Conservation (phyloP, 2,113 vertebrate species). For the Machaerirhynchus nigripectus region DNA sequence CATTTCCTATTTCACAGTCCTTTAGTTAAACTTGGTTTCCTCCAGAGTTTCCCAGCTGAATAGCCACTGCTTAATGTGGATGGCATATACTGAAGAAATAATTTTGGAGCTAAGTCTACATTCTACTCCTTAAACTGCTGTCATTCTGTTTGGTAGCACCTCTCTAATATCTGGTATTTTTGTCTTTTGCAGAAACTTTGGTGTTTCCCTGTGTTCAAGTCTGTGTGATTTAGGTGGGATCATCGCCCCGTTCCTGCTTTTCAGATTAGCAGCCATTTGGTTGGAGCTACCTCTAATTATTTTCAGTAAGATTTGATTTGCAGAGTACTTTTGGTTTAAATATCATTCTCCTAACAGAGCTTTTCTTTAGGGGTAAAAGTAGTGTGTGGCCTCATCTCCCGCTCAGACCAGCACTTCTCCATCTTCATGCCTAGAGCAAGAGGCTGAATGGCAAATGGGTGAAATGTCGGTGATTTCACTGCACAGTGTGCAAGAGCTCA, state of each 20-base stretch:
- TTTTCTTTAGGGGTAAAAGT: background rate
- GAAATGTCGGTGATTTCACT: background rate
- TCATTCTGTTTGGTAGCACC: background rate
- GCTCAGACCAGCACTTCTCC: background rate
- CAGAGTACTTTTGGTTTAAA: background rate
- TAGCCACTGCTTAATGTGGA: background rate
- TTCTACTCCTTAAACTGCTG: background rate
- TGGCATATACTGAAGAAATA: background rate
- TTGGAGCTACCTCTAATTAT: constrained; percentile 90
- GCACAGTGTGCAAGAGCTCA: background rate
- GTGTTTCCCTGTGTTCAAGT: constrained; percentile 87
- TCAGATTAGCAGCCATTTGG: constrained; percentile 86
- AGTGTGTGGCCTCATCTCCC: background rate
- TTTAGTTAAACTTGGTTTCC: background rate
- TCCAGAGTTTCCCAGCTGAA: background rate
- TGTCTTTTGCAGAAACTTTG: constrained; percentile 83
- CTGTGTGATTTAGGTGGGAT: constrained; percentile 90
- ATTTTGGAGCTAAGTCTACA: background rate
- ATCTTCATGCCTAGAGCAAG: background rate
- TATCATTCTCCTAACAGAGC: background rate
- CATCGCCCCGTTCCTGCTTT: constrained; percentile 87
- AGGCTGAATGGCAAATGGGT: background rate
- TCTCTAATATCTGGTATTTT: background rate
- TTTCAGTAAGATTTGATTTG: constrained; percentile 78
- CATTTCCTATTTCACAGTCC: background rate